A percentile compares a stretch with the other conserved stretches of the same genome.
Evolutionary conservation across 1,140 invertebrate genomes (phyloP).

Genomic region (Drosophila watanabei): DNA sequence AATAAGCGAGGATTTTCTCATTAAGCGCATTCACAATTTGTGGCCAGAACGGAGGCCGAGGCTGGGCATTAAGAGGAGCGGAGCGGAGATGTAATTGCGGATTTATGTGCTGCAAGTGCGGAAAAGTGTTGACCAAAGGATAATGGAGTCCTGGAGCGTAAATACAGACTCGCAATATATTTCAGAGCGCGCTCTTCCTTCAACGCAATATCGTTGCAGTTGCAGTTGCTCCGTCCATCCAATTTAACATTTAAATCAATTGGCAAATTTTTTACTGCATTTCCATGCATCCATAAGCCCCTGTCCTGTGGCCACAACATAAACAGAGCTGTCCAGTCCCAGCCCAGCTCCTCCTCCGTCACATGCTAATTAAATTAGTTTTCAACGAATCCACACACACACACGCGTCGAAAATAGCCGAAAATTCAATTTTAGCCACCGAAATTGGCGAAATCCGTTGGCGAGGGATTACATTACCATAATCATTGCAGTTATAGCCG

Average conservation of each 20-base stretch:
- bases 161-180: constrained; percentile 24
- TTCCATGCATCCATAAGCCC: constrained; percentile 8
- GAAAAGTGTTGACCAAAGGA: constrained; percentile 58
- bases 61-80: constrained; percentile 19
- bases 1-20: constrained; percentile 64
- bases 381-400: constrained; percentile 45
- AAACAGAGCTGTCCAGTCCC: constrained; percentile 10
- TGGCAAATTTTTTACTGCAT: constrained; percentile 23
- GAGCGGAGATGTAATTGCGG: constrained; percentile 62
- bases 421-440: constrained; percentile 67
- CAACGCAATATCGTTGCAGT: neutral
- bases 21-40: constrained; percentile 46
- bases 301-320: constrained; percentile 24
- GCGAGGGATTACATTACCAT: constrained; percentile 62
- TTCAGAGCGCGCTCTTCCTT: neutral
- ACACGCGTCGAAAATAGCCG: constrained; percentile 19
- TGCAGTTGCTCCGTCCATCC: neutral
- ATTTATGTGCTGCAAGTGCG: constrained; percentile 62
- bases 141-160: constrained; percentile 47
- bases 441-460: constrained; percentile 51
- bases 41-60: neutral
- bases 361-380: constrained; percentile 70
- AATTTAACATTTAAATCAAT: constrained; percentile 50
- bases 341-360: neutral
- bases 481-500: constrained; percentile 50